phyloP scores from a whole-genome alignment of 2,888 invertebrate genomes.

The Ochropacha duplaris region DNA sequence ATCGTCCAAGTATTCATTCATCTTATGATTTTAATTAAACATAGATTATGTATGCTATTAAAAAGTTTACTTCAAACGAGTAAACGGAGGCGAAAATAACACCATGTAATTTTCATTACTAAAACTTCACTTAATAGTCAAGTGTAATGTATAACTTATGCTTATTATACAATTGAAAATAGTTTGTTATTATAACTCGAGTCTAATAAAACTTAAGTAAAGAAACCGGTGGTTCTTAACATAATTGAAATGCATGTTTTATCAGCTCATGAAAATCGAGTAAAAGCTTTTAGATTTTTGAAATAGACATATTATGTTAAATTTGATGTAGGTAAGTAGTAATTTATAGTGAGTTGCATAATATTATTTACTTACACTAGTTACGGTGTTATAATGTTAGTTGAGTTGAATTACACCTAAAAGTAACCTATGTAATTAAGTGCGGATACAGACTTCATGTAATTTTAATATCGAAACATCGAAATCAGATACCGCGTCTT shows the following conservation, averaged over 20 bases:
- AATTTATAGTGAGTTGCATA: neutral
- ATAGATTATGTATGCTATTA: no score
- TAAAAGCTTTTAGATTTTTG: conserved; percentile 6
- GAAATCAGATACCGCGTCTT: no score
- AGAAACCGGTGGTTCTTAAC: neutral
- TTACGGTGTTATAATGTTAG: neutral
- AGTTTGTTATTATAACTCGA: neutral
- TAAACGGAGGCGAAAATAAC: neutral
- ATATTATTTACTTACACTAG: neutral
- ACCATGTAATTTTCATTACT: conserved; percentile 5
- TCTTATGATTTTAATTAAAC: no score
- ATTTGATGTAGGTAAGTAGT: no score
- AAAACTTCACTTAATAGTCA: conserved; percentile 4
- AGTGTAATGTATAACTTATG: neutral
- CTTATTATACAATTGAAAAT: neutral
- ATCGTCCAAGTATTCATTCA: neutral
- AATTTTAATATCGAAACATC: no score
- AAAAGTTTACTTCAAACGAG: neutral
- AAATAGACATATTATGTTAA: no score
- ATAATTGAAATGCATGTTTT: conserved; percentile 1
- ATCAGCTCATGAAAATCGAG: neutral
- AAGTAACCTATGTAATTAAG: neutral
- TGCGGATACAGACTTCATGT: neutral
- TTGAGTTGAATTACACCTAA: neutral
- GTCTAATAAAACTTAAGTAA: neutral